phyloP scores from a whole-genome alignment of 2,113 vertebrate species.

The Pogonocichla stellata region DNA sequence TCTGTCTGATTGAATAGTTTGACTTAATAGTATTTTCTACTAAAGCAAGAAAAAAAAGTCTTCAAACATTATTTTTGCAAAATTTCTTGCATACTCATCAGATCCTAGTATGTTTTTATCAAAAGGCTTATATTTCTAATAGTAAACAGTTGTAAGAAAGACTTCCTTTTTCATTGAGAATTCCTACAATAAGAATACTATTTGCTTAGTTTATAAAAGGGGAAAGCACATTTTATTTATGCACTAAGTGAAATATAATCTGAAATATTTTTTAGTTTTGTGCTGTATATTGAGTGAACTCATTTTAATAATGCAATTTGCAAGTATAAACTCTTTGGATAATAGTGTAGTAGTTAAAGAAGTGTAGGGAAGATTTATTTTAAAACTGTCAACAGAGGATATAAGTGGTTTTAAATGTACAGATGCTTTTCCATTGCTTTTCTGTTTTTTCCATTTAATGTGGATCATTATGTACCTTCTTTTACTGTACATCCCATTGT shows the following conservation, averaged over 20 bases:
- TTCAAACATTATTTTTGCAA: not conserved
- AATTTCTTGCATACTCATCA: not conserved
- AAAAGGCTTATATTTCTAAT: not conserved
- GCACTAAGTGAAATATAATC: not conserved
- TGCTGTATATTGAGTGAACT: not conserved
- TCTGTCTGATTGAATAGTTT: not conserved
- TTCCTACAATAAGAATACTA: not conserved
- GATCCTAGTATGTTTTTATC: not conserved
- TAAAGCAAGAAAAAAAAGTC: not conserved
- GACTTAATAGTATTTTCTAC: not conserved
- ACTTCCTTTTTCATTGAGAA: not conserved
- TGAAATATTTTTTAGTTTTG: not conserved
- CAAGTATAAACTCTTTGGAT: not conserved
- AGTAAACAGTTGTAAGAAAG: not conserved
- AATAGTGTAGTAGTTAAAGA: not conserved
- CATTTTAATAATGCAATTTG: not conserved
- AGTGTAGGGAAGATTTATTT: not conserved
- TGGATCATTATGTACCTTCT: not conserved
- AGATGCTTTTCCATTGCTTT: not conserved
- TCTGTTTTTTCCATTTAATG: not conserved
- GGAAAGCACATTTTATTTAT: not conserved
- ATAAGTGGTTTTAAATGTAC: not conserved
- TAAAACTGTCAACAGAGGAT: not conserved
- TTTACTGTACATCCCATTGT: slow-evolving; percentile 48
- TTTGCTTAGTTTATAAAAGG: not conserved